Base-by-base conservation (phyloP, 2,888 invertebrate species). In the Mycalesis mineus region DNA sequence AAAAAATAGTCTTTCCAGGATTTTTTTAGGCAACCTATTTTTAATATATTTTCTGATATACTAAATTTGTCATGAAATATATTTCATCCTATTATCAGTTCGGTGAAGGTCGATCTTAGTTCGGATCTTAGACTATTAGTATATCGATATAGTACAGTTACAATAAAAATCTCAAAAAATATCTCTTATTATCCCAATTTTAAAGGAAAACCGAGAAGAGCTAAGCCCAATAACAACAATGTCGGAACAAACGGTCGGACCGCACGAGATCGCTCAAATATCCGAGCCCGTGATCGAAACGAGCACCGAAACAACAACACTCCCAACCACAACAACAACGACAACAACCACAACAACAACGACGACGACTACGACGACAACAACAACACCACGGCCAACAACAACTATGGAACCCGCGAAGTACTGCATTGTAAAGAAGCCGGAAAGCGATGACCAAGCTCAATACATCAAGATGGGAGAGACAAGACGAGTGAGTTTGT, bases 391-490 rank as follows among this genome's bases (percentile, higher is more conserved):
- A 0, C 81, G 79, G 13, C 91, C 92, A 53, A 91, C 92, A 17
- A 92, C 92, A 17, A 92, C 93, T 33, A 77, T 91, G 60, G 89
- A 88, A 68, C 90, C 90, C 53, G 84, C 91, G 59, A 92, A 93
- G 71, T 96, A 94, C 73, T 97, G 96, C 78, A 94, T 95, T 54
- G 95, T 95, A 50, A 95, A 95, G 85, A 93, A 96, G 67, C 94
- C 95, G 40, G 94, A 94, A 74, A 94, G 94, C 73, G 93, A 94
- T 64, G 95, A 95, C 80, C 77, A 86, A 63, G 83, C 88, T 65
- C 96, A 96, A 83, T 94, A 94, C 69, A 96, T 97, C 71, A 92
- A 94, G 69, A 96, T 96, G 89, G 96, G 96, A 50, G 95, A 95
- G 71, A 95, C 95, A 65, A 94, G 95, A 83, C 90, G 97, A 89